Conservation (phyloP, 30 jellyfish, hydroid and myxozoan species). For the Aurelia aurita region DNA sequence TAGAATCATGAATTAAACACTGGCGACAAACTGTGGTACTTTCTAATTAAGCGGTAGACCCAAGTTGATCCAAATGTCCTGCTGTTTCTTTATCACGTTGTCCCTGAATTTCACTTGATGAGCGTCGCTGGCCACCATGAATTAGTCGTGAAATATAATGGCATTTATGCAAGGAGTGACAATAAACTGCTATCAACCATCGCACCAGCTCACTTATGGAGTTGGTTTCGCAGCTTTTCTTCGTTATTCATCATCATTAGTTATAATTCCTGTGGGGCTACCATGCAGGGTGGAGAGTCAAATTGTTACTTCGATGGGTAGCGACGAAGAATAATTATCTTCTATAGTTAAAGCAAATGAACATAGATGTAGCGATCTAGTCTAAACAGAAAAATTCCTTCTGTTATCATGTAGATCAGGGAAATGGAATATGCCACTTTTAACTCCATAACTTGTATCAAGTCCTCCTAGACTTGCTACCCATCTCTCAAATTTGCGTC, state of each 20-base stretch:
- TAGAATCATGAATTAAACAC: too few species aligned
- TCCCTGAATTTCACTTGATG: conserved; percentile 10
- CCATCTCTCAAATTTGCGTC: too few species aligned
- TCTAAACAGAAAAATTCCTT: too few species aligned
- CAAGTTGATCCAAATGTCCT: conserved; percentile 11
- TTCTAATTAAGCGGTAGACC: conserved; percentile 44
- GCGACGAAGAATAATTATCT: neutral
- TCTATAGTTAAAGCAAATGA: too few species aligned
- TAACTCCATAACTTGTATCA: too few species aligned
- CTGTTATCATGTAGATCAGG: too few species aligned
- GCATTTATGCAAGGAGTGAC: conserved; percentile 27
- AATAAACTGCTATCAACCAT: conserved; percentile 42
- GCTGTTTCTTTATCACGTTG: conserved; percentile 5
- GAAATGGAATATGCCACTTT: too few species aligned
- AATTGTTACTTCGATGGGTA: neutral
- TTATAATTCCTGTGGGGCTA: neutral
- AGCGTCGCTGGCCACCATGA: conserved; percentile 33
- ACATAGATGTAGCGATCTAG: too few species aligned
- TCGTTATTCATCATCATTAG: conserved; percentile 8
- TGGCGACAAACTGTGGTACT: too few species aligned
- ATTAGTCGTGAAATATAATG: conserved; percentile 7
- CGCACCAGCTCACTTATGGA: conserved; percentile 27
- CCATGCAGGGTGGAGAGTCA: neutral
- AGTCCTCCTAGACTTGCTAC: too few species aligned
- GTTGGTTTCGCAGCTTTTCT: conserved; percentile 48